Base-by-base conservation (phyloP, 2,888 invertebrate species). In the Anodontia alba region DNA sequence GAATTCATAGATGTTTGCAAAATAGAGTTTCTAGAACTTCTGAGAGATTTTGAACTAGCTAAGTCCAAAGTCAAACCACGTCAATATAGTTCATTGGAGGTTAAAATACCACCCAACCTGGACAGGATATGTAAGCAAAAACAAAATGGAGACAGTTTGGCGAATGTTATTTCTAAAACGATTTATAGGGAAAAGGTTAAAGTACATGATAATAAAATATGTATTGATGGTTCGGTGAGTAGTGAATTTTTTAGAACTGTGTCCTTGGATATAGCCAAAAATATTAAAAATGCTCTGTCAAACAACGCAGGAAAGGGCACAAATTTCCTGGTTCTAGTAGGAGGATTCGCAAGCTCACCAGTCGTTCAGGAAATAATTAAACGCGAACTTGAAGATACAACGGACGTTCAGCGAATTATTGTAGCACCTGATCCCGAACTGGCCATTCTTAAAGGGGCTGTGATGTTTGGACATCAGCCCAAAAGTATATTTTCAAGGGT, bases 361-460 rank as follows among this genome's bases (percentile, higher is more conserved):
- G 69, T 83, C 1, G 71, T 85, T 31, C 85, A 85, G 62, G 85
- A 85, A 57, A 70, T 83, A 1, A 54, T 85, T 26, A 72, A 80
- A 66, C 68, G 70, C 23, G 85, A 85, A 49, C 78, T 85, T 17
- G 85, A 85, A 74, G 77, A 73, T 33, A 73, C 67, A n/a, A 83
- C 85, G 0, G 82, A 78, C 29, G 83, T 85, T 57, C 78, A 83
- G 26, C 73, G 81, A 3, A 85, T 85, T 8, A 74, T 85, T 26
- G 85, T 85, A n/a, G 82, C 85, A 23, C 85, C 85, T 36, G 85
- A 85, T 68, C 85, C 85, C 74, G 80, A 85, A 66, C 62, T 85
- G n/a, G 82, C 83, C n/a, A 71, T 81, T 67, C 43, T 85, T 26
- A 85, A 85, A 75, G 85, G 85, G 7, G 85, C 85, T 5, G 85